Evolutionary conservation across 2,113 vertebrate genomes (phyloP), one percentile per base, ranked within the genome.

Genomic region (Oryzias melastigma): DNA sequence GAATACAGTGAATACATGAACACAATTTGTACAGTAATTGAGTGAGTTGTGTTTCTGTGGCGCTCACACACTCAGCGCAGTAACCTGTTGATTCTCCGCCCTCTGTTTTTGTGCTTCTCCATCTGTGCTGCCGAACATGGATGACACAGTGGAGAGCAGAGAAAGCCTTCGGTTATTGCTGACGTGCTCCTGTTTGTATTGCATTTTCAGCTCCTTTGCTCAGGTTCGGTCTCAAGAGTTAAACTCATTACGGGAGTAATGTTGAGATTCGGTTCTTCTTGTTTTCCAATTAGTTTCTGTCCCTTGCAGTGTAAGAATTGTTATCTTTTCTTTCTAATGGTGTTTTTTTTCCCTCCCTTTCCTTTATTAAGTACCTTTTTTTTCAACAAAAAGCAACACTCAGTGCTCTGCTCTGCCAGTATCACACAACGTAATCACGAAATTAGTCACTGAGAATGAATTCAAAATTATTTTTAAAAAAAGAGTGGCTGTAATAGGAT

Each of bases 361-460:
- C 53, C 51, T 58, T 78, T 55, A 76, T 60, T 68, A 45, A 49
- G 24, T 29, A 57, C 56, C 64, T 5, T 35, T 35, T 35, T 35
- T 35, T 35, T 12, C 10, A 0, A 35, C 35, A 12, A 35, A 35
- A 27, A 35, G 35, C 35, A 35, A 35, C 29, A 35, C 10, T 35
- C 35, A 12, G 35, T 35, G 35, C 35, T 35, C 35, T 12, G 58
- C 64, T 66, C 67, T 63, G 57, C 42, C 35, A 17, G 10, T 65
- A 75, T 67, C 64, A 20, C 47, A 80, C 65, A 69, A 78, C 47
- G 80, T 68, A 69, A 78, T 85, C 60, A 66, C 45, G 61, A 68
- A 61, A 52, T 42, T 49, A 64, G 68, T 64, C 71, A 69, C 69
- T 67, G 52, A 75, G 75, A 78, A 83, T 86, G 81, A 61, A 78